These are phyloP conservation scores for Antheraea pernyi DNA, from an alignment of 1,140 invertebrate genomes.

Conservation along the genomic window DNA sequence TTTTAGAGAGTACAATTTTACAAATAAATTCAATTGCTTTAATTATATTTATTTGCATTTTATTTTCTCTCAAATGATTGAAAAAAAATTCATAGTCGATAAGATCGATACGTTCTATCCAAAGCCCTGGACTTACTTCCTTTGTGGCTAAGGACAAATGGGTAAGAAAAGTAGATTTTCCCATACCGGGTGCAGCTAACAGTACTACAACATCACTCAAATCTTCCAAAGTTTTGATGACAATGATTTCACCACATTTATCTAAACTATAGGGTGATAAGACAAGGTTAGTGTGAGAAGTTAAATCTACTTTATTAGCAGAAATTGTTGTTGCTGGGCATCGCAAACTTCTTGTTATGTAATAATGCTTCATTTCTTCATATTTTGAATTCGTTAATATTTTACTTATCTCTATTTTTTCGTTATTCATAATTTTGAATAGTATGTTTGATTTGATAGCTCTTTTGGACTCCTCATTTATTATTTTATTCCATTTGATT, in stretches of 20 bases:
- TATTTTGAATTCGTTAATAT: background rate
- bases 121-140: background rate
- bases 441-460: background rate
- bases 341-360: background rate
- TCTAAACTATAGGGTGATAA: background rate
- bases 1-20: background rate
- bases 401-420: constrained; percentile 9
- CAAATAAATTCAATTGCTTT: constrained; percentile 13
- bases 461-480: background rate
- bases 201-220: constrained; percentile 9
- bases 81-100: constrained; percentile 8
- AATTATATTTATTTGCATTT: constrained; percentile 9
- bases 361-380: constrained; percentile 13
- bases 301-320: background rate
- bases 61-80: constrained; percentile 10
- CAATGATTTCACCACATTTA: background rate
- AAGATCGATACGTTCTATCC: constrained; percentile 18
- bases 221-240: background rate
- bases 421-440: constrained; percentile 10
- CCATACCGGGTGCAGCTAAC: constrained; percentile 16
- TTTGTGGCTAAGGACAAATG: constrained; percentile 16
- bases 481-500: constrained; percentile 7
- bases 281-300: background rate
- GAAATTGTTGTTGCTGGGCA: background rate
- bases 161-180: constrained; percentile 18